Evolutionary conservation across 2,797 vertebrate genomes (phyloP), one percentile per base, ranked within the genome.

Genomic region (Chaunax sp.): DNA sequence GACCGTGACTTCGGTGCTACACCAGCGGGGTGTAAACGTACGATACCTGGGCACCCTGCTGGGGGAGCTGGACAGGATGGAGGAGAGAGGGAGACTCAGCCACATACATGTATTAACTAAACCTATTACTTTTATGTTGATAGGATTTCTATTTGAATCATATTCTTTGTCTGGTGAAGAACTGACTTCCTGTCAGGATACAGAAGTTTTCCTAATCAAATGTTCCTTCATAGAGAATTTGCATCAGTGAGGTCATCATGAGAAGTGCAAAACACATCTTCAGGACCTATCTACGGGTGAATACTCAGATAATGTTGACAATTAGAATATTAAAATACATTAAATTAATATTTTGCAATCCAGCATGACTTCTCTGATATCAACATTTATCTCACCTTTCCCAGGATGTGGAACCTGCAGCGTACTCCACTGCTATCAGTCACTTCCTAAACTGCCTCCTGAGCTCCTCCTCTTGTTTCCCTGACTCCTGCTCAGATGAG

Each of bases 371-470:
- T 59, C 52, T 70, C 2, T 20, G 35, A 62, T 37, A n/a, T 40
- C 1, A 46, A n/a, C 1, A 28, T 28, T 0, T 10, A 1, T 12
- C 35, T 37, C 35, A 12, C 28, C 2, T 37, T 2, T 5, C 19
- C 15, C 69, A 99, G 98, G 95, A 95, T 0, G 96, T 98, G 44
- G 97, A 98, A 83, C 94, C 97, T 77, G 96, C 97, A 0, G 95
- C 94, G 46, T 93, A 98, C 56, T 99, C 97, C 0, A 95, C 95
- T 0, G 96, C 97, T 58, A 96, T 99, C 91, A 98, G 96, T 90
- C 97, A 97, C 89, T 99, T 99, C 91, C 93, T 99, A 47, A 99
- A 99, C 83, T 98, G 97, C 91, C 95, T 98, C 79, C 90, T 99
- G 70, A 95, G 95, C 88, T 96, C 96, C 74, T 95, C 95, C 61